Evolutionary conservation across 2,797 vertebrate species (phyloP), one percentile per base, ranked within the genome.

Genomic region (Pampus argenteus): DNA sequence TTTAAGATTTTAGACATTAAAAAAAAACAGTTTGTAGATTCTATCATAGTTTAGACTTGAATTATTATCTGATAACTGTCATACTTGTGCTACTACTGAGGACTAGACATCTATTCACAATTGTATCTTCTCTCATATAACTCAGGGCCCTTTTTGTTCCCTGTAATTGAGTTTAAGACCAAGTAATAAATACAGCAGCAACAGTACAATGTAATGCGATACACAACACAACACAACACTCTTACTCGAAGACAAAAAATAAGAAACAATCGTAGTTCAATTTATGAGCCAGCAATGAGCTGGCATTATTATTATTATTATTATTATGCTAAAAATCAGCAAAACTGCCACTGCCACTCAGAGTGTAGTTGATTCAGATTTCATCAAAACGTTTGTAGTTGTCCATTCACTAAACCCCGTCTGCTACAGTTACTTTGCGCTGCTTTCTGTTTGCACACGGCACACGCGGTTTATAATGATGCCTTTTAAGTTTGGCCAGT

Each of bases 181-280:
- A 31, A 25, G 11, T 51, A 45, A 51, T 56, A 17, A 63, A 62
- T 23, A 51, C 26, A 63, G 52, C 26, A 57, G 28, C 31, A 71
- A 4, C 22, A 11, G 25, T 34, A 22, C 11, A 62, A 29, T 47
- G 4, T 55, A 48, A 50, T 71, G 6, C 34, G 71, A 44, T 40
- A 6, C 2, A 22, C 42, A 44, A 42, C 25, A 66, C n/a, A n/a
- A n/a, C n/a, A 55, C 47, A 67, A 18, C 8, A 57, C 9, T 36
- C n/a, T n/a, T n/a, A n/a, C n/a, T n/a, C n/a, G n/a, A 22, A 59
- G 23, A n/a, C 22, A 26, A 42, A 11, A 11, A 17, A 45, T 60
- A 23, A 38, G 14, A 57, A n/a, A 26, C 14, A 18, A 26, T 50
- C 4, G 9, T 38, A 20, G 22, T 10, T 18, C 38, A 28, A 50